Evolutionary conservation across 1,140 invertebrate species (phyloP).

Genomic region (Agrilus planipennis): DNA sequence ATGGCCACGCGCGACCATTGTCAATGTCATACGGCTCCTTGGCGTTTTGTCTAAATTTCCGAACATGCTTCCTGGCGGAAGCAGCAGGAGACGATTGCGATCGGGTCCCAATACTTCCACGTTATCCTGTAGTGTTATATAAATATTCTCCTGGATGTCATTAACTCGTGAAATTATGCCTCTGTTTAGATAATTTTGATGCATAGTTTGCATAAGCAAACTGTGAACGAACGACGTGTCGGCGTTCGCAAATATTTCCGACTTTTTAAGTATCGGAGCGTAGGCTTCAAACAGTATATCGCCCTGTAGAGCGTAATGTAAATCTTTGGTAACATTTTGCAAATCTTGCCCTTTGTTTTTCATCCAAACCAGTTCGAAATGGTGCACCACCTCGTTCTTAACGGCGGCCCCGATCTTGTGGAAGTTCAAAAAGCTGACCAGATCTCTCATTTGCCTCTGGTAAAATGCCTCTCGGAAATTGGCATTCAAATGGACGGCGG

Average conservation of each 20-base stretch:
- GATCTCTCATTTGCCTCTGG: constrained; percentile 14
- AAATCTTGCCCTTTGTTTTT: constrained; percentile 13
- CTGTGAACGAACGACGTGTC: constrained; percentile 11
- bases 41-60: constrained; percentile 13
- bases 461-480: constrained; percentile 14
- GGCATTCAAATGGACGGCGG: constrained; percentile 10
- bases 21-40: constrained; percentile 11
- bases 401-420: constrained; percentile 11
- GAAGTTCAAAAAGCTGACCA: constrained; percentile 14
- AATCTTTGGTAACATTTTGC: constrained; percentile 9
- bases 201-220: constrained; percentile 8
- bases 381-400: constrained; percentile 15
- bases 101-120: constrained; percentile 17
- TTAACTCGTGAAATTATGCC: constrained; percentile 13
- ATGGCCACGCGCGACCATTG: constrained; percentile 16
- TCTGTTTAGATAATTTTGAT: constrained; percentile 10
- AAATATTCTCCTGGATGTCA: constrained; percentile 12
- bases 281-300: constrained; percentile 15
- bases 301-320: constrained; percentile 12
- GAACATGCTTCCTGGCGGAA: constrained; percentile 13
- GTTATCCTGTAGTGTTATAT: constrained; percentile 11
- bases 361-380: constrained; percentile 20
- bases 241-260: constrained; percentile 6
- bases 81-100: constrained; percentile 9
- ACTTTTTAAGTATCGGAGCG: constrained; percentile 7